Evolutionary conservation across 2,113 vertebrate species (phyloP).

Genomic region (Tachycineta bicolor): DNA sequence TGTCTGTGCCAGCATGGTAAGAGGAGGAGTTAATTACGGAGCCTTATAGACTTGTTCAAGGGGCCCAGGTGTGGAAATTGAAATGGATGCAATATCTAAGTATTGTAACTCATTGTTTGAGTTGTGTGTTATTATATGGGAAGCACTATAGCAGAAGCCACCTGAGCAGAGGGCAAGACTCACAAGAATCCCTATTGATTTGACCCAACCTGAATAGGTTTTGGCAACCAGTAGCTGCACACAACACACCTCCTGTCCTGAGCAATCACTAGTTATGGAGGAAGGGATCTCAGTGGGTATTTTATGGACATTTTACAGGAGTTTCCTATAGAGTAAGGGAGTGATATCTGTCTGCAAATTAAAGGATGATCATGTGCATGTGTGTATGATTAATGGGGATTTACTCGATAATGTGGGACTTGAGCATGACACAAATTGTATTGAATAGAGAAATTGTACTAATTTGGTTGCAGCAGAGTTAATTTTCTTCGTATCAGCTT

Average conservation of each 20-base stretch:
- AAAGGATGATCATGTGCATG: background rate
- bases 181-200: background rate
- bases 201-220: background rate
- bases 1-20: background rate
- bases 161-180: background rate
- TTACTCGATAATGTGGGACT: background rate
- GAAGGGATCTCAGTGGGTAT: background rate
- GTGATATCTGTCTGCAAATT: background rate
- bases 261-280: background rate
- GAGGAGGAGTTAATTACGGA: background rate
- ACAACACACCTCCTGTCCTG: background rate
- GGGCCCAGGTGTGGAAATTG: fast-evolving
- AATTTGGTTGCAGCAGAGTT: background rate
- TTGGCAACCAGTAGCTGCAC: background rate
- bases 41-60: background rate
- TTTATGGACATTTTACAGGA: background rate
- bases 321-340: fast-evolving
- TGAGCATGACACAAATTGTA: background rate
- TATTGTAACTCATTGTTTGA: background rate
- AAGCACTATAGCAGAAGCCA: background rate
- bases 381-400: background rate
- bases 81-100: background rate
- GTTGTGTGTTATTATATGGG: fast-evolving
- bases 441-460: background rate
- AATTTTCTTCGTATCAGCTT: background rate